Evolutionary conservation across 1,140 invertebrate species (phyloP), one percentile per base, ranked within the genome.

Genomic region (Drosophila kurseongensis): DNA sequence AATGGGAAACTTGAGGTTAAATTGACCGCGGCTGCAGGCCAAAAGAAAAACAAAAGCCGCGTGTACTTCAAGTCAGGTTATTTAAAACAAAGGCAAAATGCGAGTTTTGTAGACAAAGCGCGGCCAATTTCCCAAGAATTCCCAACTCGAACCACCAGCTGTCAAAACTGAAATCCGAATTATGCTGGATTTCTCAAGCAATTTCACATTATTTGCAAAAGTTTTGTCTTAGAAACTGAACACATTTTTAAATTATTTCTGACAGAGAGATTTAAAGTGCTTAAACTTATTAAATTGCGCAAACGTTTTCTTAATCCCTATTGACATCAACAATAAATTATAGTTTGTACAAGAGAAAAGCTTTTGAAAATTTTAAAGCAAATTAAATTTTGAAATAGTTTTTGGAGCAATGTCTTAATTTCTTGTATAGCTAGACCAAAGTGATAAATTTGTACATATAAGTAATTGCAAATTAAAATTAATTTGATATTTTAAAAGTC

Each of bases 1-100:
- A 58, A 75, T 74, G 77, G 77, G 29, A 78, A 89, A 80, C 67
- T 88, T 79, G 62, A 74, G 74, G 83, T 79, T 75, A 79, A 86
- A 75, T 76, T 89, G 80, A 84, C 84, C 84, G 77, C 85, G 63
- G 63, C 48, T 73, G 56, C 75, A 74, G 65, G 63, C 45, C 54
- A 42, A 71, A 84, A 84, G 61, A 77, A 78, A 90, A 90, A 80
- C 80, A 80, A 83, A 65, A 79, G 68, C 51, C 45, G 68, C 63
- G 50, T 72, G 66, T 74, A 77, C 80, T 86, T 79, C 66, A 58
- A 83, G 63, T 63, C 48, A 74, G 77, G 62, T 63, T 80, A 40
- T 42, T 52, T 36, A 57, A 69, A 67, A 71, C 38, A 42, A 74
- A 62, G 16, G 54, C 52, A 12, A 69, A 69, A 35, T 71, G 44